Conservation (phyloP, 2,888 invertebrate genomes). For the Drosophila prostipennis region DNA sequence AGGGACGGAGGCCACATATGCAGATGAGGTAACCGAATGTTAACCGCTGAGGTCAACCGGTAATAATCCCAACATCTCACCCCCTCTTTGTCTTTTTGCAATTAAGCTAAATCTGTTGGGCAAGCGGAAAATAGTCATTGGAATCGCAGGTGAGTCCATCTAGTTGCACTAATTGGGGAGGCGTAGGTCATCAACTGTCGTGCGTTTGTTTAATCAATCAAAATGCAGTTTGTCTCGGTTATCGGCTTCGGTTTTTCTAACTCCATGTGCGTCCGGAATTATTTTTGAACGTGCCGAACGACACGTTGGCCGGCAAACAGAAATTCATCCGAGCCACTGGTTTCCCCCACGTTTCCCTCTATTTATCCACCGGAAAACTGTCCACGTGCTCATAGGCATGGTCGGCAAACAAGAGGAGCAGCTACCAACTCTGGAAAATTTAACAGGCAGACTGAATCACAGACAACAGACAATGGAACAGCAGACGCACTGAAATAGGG, state of each 20-base stretch:
- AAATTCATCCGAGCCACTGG: slow-evolving; percentile 24
- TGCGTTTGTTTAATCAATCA: slow-evolving; percentile 68
- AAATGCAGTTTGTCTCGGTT: slow-evolving; percentile 49
- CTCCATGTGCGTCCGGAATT: slow-evolving; percentile 12
- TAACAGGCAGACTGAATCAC: slow-evolving; percentile 3
- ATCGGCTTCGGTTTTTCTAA: slow-evolving; percentile 24
- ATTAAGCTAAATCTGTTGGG: slow-evolving; percentile 58
- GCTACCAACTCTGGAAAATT: slow-evolving; percentile 14
- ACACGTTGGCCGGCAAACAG: slow-evolving; percentile 45
- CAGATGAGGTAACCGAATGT: slow-evolving; percentile 66
- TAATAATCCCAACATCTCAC: slow-evolving; percentile 54
- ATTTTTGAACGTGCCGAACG: slow-evolving; percentile 49
- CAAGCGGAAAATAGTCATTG: slow-evolving; percentile 29
- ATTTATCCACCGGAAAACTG: slow-evolving; percentile 6
- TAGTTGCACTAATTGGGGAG: slow-evolving; percentile 54
- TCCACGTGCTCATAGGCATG: slow-evolving; percentile 59
- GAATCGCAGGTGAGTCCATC: slow-evolving; percentile 10
- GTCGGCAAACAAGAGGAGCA: slow-evolving; percentile 6
- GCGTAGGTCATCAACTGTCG: slow-evolving; percentile 52
- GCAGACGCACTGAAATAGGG: slow-evolving; percentile 1
- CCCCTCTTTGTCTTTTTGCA: slow-evolving; percentile 45
- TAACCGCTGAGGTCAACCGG: slow-evolving; percentile 67
- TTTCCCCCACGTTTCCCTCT: slow-evolving; percentile 1
- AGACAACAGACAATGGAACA: slow-evolving; percentile 15
- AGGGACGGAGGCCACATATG: slow-evolving; percentile 46